Evolutionary conservation across 30 jellyfish, hydroid and myxozoan genomes (phyloP).

Genomic region (Turritopsis rubra): DNA sequence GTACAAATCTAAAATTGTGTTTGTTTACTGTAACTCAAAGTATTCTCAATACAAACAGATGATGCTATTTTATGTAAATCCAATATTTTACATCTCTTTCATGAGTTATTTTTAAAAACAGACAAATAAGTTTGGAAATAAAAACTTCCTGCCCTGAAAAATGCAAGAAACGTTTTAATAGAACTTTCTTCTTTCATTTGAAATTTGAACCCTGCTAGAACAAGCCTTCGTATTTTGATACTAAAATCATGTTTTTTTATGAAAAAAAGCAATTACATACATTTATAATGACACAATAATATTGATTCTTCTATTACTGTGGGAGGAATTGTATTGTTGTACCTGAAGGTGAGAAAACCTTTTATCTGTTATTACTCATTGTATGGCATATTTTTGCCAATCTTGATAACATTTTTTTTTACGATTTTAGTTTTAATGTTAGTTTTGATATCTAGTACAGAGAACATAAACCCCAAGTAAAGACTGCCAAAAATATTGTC

Average conservation of each 20-base stretch:
- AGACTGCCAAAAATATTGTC: too few relatives aligned
- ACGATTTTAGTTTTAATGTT: too few relatives aligned
- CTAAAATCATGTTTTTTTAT: not conserved
- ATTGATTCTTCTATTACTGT: not conserved
- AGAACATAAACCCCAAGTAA: too few relatives aligned
- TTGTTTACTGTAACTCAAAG: not conserved
- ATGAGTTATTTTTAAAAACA: not conserved
- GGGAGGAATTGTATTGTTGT: not conserved
- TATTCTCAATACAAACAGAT: not conserved
- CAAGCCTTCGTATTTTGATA: not conserved
- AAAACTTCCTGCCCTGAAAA: not conserved
- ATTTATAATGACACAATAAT: not conserved
- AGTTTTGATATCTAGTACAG: too few relatives aligned
- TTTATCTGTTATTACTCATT: not conserved
- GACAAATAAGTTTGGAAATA: not conserved
- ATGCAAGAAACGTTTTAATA: not conserved
- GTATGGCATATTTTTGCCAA: not conserved
- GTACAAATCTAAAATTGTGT: too few relatives aligned
- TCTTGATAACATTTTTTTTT: too few relatives aligned
- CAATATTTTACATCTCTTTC: not conserved
- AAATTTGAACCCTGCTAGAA: not conserved
- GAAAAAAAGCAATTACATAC: not conserved
- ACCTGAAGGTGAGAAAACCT: not conserved
- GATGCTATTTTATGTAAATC: not conserved
- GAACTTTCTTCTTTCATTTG: not conserved